Evolutionary conservation across 2,797 vertebrate species (phyloP), one percentile per base, ranked within the genome.

Genomic region (Graptemys geographica): DNA sequence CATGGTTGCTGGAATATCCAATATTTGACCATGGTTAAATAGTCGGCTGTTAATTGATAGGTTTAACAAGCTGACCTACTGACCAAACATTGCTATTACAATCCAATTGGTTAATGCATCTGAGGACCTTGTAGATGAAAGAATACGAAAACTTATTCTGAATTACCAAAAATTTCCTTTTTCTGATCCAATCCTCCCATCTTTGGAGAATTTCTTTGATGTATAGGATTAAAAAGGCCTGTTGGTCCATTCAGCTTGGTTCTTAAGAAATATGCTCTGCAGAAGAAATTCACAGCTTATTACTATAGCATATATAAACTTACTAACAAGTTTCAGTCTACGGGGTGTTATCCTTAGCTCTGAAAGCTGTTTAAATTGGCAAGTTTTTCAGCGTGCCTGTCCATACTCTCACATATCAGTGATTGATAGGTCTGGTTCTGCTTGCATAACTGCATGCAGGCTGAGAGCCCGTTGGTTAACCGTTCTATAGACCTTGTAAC

Each of bases 301-400:
- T 13, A 76, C 25, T 76, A 47, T 27, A 21, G 41, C 12, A 11
- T 28, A 47, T 76, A 28, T 47, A 76, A 76, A 47, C 3, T 27
- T 44, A 15, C 72, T 76, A 27, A 76, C 41, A 15, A 69, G 23
- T 47, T 44, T 47, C 5, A 47, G 23, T 76, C 41, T 25, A 47
- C 41, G 12, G 41, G 41, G 28, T 41, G 41, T 55, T 82, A 11
- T 11, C 27, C 18, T 44, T 47, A 21, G 33, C n/a, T 47, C 16
- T 47, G 55, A 27, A 27, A 57, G 55, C 81, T 33, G 28, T 44
- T 44, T 28, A 41, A 82, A 59, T 41, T 92, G 37, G 37, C 41
- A 41, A n/a, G 79, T 59, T 94, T 94, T 90, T 83, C 86, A 27
- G 84, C 37, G 4, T 72, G 37, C 88, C 69, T 93, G 23, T n/a